Conservation (phyloP, 1,140 invertebrate species). For the Zaprionus ornatus region DNA sequence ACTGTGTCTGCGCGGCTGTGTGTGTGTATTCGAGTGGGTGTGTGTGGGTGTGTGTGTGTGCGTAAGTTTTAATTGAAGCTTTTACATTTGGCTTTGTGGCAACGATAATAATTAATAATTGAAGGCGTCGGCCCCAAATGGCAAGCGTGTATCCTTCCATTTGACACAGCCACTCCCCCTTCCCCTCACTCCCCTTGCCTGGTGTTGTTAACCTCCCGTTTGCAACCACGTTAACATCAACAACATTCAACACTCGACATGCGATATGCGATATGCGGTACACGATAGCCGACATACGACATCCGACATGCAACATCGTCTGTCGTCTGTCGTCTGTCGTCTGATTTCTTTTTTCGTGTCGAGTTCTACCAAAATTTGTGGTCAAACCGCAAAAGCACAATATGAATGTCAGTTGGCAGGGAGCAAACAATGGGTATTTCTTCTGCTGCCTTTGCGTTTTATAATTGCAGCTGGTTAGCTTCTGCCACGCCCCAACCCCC, state of each 20-base stretch:
- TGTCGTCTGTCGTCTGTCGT: not conserved
- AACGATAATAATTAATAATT: constrained; percentile 76
- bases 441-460: not conserved
- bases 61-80: constrained; percentile 72
- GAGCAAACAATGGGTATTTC: constrained; percentile 5
- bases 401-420: constrained; percentile 29
- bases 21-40: constrained; percentile 7
- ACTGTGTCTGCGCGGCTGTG: not conserved
- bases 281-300: not conserved
- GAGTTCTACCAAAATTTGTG: constrained; percentile 41
- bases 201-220: not conserved
- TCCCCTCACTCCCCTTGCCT: not conserved
- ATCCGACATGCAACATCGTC: constrained; percentile 12
- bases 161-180: constrained; percentile 29
- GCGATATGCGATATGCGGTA: not conserved
- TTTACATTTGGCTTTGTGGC: constrained; percentile 77
- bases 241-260: constrained; percentile 10
- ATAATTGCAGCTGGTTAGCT: constrained; percentile 33
- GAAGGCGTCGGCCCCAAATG: constrained; percentile 55
- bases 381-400: constrained; percentile 53
- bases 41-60: constrained; percentile 43
- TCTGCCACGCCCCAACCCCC: not conserved
- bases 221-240: constrained; percentile 30
- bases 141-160: constrained; percentile 53
- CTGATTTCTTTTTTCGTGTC: not conserved